These are phyloP conservation scores for Ornithoptera alexandrae DNA, from an alignment of 2,888 invertebrate species.

Conservation along the genomic window DNA sequence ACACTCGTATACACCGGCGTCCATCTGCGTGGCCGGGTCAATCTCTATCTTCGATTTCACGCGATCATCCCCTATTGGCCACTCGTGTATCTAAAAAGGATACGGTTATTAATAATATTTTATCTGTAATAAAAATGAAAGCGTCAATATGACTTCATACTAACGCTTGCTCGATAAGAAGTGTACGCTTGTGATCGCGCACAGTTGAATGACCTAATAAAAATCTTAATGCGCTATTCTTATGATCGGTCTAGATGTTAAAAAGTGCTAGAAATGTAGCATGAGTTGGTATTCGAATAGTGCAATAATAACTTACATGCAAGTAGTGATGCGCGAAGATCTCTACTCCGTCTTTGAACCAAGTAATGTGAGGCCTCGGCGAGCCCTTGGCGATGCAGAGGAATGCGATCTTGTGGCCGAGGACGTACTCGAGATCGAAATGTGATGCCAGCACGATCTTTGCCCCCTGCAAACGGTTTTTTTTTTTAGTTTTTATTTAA, in stretches of 20 bases:
- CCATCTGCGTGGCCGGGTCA: slow-evolving; percentile 97
- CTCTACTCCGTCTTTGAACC: slow-evolving; percentile 97
- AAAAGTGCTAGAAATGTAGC: neutral
- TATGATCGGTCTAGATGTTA: too few species aligned
- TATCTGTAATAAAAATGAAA: neutral
- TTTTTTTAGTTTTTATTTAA: neutral
- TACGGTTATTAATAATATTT: neutral
- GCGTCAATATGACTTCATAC: neutral
- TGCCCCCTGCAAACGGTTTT: slow-evolving; percentile 83
- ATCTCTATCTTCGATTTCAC: slow-evolving; percentile 96
- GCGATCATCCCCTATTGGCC: slow-evolving; percentile 89
- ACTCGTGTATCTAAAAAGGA: slow-evolving; percentile 88
- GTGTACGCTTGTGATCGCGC: too few species aligned
- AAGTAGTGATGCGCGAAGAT: slow-evolving; percentile 93
- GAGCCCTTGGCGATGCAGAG: slow-evolving; percentile 94
- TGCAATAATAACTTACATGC: slow-evolving; percentile 82
- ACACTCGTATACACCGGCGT: slow-evolving; percentile 96
- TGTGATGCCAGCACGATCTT: slow-evolving; percentile 93
- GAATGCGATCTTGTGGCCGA: slow-evolving; percentile 96
- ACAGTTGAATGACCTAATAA: too few species aligned
- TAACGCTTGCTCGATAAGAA: too few species aligned
- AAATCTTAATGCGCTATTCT: too few species aligned
- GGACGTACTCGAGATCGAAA: slow-evolving; percentile 94
- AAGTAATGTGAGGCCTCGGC: slow-evolving; percentile 94
- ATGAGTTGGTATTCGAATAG: neutral